Conservation (phyloP, 2,797 vertebrate species). For the Gobio occitaniae region DNA sequence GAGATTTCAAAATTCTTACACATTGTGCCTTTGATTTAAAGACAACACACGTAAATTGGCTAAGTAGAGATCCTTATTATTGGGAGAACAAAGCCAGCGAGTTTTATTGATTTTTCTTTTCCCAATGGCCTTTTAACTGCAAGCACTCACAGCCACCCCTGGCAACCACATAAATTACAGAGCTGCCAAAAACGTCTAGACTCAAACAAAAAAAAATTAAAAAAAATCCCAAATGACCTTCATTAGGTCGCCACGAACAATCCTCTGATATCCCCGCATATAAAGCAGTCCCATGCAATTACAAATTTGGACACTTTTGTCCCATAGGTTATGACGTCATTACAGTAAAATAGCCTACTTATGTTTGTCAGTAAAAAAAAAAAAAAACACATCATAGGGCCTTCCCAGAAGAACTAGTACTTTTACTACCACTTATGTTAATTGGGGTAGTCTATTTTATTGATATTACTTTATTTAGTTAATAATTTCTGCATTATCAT, state of each 20-base stretch:
- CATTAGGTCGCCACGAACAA: not conserved
- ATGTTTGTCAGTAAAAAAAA: not conserved
- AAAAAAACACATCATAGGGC: not conserved
- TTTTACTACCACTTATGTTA: not conserved
- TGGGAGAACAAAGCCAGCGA: not conserved
- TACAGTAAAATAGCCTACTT: not conserved
- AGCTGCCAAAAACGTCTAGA: conserved; percentile 25
- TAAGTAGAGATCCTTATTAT: not conserved
- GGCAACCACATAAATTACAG: not conserved
- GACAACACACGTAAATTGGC: not conserved
- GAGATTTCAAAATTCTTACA: too few relatives aligned
- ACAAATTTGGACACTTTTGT: not conserved
- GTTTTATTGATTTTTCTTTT: conserved; percentile 2
- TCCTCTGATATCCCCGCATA: not conserved
- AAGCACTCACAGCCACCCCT: not conserved
- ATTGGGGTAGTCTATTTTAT: not conserved
- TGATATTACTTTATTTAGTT: not conserved
- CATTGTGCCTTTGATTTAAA: not conserved
- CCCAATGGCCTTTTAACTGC: not conserved
- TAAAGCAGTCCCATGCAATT: not conserved
- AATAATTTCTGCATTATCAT: not conserved
- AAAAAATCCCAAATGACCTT: not conserved
- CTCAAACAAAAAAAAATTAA: not conserved
- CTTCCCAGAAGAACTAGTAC: not conserved
- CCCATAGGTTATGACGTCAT: not conserved